Conservation (phyloP, 2,888 invertebrate species). For the Limnephilus marmoratus region DNA sequence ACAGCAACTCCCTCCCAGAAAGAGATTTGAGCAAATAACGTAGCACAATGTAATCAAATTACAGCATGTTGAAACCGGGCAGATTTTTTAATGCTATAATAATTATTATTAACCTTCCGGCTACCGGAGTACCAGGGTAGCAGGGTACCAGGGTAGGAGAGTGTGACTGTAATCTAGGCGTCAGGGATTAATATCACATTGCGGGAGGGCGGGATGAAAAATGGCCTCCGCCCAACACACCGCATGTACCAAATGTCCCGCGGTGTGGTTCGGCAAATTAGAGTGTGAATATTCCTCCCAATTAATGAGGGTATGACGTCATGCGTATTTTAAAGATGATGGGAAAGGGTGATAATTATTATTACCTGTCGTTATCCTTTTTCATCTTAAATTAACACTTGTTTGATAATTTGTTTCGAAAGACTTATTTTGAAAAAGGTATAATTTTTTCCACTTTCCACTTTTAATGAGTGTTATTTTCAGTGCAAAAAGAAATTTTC, state of each 20-base stretch:
- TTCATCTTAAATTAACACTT: neutral
- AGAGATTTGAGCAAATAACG: neutral
- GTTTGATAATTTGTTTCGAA: neutral
- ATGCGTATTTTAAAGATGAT: constrained; percentile 20
- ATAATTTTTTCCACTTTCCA: neutral
- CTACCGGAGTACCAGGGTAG: neutral
- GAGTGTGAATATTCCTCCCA: constrained; percentile 57
- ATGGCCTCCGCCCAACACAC: constrained; percentile 32
- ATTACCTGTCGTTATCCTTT: constrained; percentile 2
- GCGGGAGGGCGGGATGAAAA: constrained; percentile 24
- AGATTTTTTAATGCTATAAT: neutral
- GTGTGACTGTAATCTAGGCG: constrained; percentile 8
- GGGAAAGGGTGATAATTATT: constrained; percentile 14
- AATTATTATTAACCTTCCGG: neutral
- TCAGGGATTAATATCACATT: constrained; percentile 20
- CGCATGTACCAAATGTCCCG: constrained; percentile 51
- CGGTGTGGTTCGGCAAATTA: constrained; percentile 51
- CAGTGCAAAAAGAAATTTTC: too few relatives aligned
- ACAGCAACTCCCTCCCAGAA: neutral
- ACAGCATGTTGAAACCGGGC: neutral
- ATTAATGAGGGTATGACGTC: constrained; percentile 53
- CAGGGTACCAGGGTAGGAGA: neutral
- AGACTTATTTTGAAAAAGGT: neutral
- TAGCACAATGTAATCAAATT: neutral
- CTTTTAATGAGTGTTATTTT: too few relatives aligned